Base-by-base conservation (phyloP, 2,113 vertebrate species). In the Paramisgurnus dabryanus region DNA sequence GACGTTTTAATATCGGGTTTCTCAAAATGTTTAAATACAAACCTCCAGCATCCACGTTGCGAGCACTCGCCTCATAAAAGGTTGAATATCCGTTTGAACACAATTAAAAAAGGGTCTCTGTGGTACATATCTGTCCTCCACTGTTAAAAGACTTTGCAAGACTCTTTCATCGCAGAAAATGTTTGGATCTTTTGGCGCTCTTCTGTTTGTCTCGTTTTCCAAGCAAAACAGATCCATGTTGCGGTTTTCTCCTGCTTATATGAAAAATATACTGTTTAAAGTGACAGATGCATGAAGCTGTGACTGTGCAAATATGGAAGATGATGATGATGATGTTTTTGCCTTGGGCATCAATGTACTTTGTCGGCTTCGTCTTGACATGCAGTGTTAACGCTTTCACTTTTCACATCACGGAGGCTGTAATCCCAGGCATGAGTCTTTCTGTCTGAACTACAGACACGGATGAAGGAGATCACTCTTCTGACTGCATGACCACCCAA, bases 1-100 rank as follows among this genome's bases (percentile, higher is more conserved):
- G 27, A 1, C 27, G 27, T 55, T n/a, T 4, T 5, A 5, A 7
- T 0, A 17, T 2, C 6, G 4, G 53, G 4, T n/a, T n/a, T n/a
- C 5, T 4, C 5, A 7, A 6, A 58, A 18, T 18, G n/a, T 18
- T 76, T 17, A 72, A 27, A 65, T 67, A 92, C 96, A 86, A 93
- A 98, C 96, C 96, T 98, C 96, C 88, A 97, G 92, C 96, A 98
- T 98, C 97, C 96, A 98, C 86, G 93, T 94, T 84, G 96, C 95
- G 85, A 98, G 93, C 92, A 97, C 95, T 89, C 94, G 92, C 89
- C 97, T 93, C 96, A 98, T 97, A 87, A 93, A 95, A 71, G 96
- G 96, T 84, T 96, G 93, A 84, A 98, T 95, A 83, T 98, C 96
- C 90, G 94, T 94, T 92, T 98, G 97, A 67, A 97, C 93, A 87